phyloP scores from a whole-genome alignment of 2,113 vertebrate genomes.

The Ceuthmochares aereus region DNA sequence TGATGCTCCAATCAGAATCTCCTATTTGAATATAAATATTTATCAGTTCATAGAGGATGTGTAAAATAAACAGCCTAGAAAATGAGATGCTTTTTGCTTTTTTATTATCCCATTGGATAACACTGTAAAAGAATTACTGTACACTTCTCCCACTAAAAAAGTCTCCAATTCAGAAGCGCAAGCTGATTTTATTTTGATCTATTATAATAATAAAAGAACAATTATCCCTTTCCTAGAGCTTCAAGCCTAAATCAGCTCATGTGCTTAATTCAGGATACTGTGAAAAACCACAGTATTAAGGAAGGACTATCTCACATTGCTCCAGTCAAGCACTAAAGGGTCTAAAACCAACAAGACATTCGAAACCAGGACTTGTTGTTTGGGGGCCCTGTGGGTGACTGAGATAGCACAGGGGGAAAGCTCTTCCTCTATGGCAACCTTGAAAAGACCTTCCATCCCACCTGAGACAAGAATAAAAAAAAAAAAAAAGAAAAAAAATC shows the following conservation, averaged over 20 bases:
- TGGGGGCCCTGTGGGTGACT: too few relatives aligned
- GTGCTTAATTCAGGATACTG: not conserved
- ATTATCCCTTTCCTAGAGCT: not conserved
- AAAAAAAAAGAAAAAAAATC: not conserved
- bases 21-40: constrained; percentile 45
- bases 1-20: constrained; percentile 33
- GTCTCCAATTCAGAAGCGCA: constrained; percentile 1
- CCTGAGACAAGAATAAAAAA: not conserved
- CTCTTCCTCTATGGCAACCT: not conserved
- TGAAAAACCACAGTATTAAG: not conserved
- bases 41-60: constrained; percentile 37
- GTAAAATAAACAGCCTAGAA: constrained; percentile 52
- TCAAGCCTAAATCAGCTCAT: not conserved
- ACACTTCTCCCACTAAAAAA: constrained; percentile 22
- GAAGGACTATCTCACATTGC: not conserved
- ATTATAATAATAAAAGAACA: constrained; percentile 46
- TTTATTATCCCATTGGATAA: constrained; percentile 60
- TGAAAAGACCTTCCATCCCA: not conserved
- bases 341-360: not conserved
- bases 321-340: not conserved
- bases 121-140: constrained; percentile 48
- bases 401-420: not conserved
- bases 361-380: not conserved
- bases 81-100: constrained; percentile 50
- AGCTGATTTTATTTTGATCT: constrained; percentile 49